Conservation (phyloP, 1,140 invertebrate genomes). For the Panulirus ornatus region DNA sequence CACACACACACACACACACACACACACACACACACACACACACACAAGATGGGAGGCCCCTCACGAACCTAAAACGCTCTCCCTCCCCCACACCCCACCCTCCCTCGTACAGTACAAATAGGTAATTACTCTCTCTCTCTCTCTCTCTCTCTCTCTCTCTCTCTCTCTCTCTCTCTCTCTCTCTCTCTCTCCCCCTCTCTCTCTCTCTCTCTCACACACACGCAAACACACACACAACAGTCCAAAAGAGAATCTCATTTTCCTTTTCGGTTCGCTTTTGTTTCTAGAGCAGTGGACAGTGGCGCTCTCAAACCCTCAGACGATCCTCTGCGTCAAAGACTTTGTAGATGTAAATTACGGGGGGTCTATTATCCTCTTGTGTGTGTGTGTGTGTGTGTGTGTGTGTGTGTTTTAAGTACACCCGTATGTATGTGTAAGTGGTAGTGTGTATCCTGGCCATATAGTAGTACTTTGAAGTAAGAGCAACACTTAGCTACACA, state of each 20-base stretch:
- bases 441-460: neutral
- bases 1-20: too few relatives aligned
- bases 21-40: too few relatives aligned
- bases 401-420: neutral
- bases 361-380: neutral
- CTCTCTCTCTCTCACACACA: constrained; percentile 53
- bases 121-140: neutral
- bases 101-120: too few relatives aligned
- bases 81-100: neutral
- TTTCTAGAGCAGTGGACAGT: constrained; percentile 53
- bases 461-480: too few relatives aligned
- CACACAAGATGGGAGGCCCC: too few relatives aligned
- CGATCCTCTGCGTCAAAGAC: constrained; percentile 54
- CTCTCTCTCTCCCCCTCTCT: constrained; percentile 6
- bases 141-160: neutral
- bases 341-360: constrained; percentile 53
- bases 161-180: neutral
- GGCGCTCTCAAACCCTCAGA: constrained; percentile 54
- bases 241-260: constrained; percentile 62
- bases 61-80: too few relatives aligned
- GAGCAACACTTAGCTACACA: too few relatives aligned
- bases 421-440: neutral
- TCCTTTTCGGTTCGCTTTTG: constrained; percentile 64
- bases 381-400: constrained; percentile 10
- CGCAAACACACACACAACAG: too few relatives aligned